Conservation (phyloP, 2,888 invertebrate species). For the Pharmacophagus antenor region DNA sequence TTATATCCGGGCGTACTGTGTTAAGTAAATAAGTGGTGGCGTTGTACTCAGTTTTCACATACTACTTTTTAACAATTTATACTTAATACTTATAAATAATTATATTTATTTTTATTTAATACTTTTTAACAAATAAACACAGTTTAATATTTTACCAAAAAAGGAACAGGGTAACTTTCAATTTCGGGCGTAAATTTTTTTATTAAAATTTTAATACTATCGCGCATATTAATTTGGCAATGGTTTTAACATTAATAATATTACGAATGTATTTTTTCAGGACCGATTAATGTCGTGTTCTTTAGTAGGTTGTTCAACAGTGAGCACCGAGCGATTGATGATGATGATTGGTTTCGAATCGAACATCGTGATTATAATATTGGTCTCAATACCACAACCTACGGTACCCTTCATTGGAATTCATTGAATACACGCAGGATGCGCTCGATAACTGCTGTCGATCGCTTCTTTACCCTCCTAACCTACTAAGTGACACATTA, state of each 20-base stretch:
- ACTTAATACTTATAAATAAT: no score
- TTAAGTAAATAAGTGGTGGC: background rate
- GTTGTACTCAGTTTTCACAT: slow-evolving; percentile 4
- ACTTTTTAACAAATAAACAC: background rate
- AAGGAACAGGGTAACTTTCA: no score
- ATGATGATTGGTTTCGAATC: no score
- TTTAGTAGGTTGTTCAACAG: no score
- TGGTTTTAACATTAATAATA: no score
- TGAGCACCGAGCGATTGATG: no score
- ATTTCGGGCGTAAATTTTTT: no score
- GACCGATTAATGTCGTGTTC: no score
- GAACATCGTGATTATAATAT: background rate
- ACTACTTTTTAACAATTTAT: background rate
- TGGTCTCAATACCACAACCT: slow-evolving; percentile 33
- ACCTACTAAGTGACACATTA: slow-evolving; percentile 61
- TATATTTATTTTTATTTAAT: no score
- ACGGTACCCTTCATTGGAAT: slow-evolving; percentile 52
- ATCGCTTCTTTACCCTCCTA: slow-evolving; percentile 58
- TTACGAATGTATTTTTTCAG: no score
- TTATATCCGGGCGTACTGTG: background rate
- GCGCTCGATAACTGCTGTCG: slow-evolving; percentile 42
- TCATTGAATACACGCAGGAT: slow-evolving; percentile 51
- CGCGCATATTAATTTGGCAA: no score
- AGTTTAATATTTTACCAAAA: background rate
- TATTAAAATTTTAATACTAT: no score